Base-by-base conservation (phyloP, 2,888 invertebrate genomes). In the Emmelina monodactyla region DNA sequence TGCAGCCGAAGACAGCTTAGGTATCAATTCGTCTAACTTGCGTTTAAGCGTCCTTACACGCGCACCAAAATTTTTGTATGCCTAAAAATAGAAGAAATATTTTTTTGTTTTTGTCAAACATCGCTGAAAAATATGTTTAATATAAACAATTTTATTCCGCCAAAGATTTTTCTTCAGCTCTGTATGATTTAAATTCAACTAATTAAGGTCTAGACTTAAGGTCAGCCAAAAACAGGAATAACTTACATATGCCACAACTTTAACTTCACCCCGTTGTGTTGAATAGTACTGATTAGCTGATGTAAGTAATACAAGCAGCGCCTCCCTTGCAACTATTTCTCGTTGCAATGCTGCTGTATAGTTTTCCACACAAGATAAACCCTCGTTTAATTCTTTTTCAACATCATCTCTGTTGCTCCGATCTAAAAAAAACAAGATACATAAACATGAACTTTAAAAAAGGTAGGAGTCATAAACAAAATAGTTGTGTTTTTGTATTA, bases 231-330 rank as follows among this genome's bases (percentile, higher is more conserved):
- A 6, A 19, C 19, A 6, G 19, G 9, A 19, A 10, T 37, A 38
- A 86, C 91, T 87, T 72, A 96, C 97, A 83, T 92, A 94, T 39
- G 92, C 92, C 15, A 97, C 97, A 42, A 97, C 89, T 82, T 94
- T 95, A 10, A 97, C 97, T 80, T 98, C 97, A 4, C 92, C 91
- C 40, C 91, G 84, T 62, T 97, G 97, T 12, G 89, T 91, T 28
- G 92, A 89, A 61, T 96, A 92, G 68, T 93, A 95, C 41, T 88
- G 86, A 50, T 91, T 89, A 3, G 94, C 92, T 30, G 91, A 88
- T 35, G 89, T 87, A 32, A 97, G 68, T 22, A 91, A 69, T 3
- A 90, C 88, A 34, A 96, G 76, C 32, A 97, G 79, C 2, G 88
- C 83, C 45, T 86, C 88, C 42, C 95, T 82, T 31, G 92, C 90